Base-by-base conservation (phyloP, 2,888 invertebrate species). In the Melanostoma mellinum region DNA sequence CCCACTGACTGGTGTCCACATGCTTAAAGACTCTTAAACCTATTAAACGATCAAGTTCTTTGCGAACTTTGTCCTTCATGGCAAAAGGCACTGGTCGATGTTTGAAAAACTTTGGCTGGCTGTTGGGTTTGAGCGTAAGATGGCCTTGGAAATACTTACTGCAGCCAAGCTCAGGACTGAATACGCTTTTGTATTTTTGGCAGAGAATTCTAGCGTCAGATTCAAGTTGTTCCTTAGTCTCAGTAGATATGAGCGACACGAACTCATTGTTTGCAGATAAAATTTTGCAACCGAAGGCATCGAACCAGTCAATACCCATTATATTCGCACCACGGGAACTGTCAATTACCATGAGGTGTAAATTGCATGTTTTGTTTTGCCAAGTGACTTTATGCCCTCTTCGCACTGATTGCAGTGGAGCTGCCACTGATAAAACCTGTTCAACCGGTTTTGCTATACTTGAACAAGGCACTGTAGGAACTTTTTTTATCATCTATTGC, bases 1-100 rank as follows among this genome's bases (percentile, higher is more conserved):
- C 67, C 50, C 50, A 52, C 50, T 67, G 74, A 32, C 58, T 67
- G 40, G 56, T 38, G 36, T 74, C 50, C 6, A 67, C 38, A 5
- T 38, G 55, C 2, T 46, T 32, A 30, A 71, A 36, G 6, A 67
- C 53, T 2, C 10, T 8, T 5, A 42, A n/a, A 1, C 53, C 10
- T 10, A 32, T n/a, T 32, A 65, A 38, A 4, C 36, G 50, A 30
- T 50, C 50, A 3, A 56, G 35, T 1, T 35, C 36, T 3, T 6
- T 6, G 6, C 6, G 46, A 32, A 10, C 38, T 2, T 5, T 5
- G 32, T 40, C 36, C 6, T 63, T 50, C 9, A 9, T 38, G 5
- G 50, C 38, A n/a, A 63, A 63, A 9, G 65, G 52, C n/a, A 68
- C 68, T 3, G 40, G 63, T 6, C 48, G 48, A 30, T 68, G 46